phyloP scores from a whole-genome alignment of 2,888 invertebrate species.

The Heliconius sara region DNA sequence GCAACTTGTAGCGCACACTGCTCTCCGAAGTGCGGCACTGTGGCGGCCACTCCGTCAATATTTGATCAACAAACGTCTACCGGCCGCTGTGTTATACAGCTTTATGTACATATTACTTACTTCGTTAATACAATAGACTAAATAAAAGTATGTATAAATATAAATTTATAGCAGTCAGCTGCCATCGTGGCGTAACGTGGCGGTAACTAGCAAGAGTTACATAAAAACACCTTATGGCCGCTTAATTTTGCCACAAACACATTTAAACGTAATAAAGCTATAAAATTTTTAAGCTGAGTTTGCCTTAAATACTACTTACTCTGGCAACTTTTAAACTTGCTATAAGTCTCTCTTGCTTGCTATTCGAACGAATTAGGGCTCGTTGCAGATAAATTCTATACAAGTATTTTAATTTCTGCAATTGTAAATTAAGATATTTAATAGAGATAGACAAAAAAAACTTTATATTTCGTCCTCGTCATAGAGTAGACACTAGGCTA shows the following conservation, averaged over 20 bases:
- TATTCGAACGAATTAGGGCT: neutral
- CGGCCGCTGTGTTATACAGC: neutral
- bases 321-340: neutral
- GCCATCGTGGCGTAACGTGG: too few species aligned
- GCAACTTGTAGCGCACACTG: slow-evolving; percentile 19
- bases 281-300: neutral
- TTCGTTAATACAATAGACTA: too few species aligned
- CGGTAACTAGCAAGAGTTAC: neutral
- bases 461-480: too few species aligned
- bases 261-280: neutral
- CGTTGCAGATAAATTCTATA: neutral
- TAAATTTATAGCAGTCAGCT: too few species aligned
- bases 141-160: too few species aligned
- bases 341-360: neutral
- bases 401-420: neutral
- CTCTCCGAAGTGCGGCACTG: neutral
- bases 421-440: neutral
- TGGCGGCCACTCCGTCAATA: slow-evolving; percentile 7
- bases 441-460: neutral
- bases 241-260: neutral
- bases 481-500: too few species aligned
- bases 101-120: neutral
- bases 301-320: neutral
- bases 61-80: slow-evolving; percentile 7
- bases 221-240: neutral